A percentile compares a stretch with the other conserved stretches of the same genome.
phyloP scores from a whole-genome alignment of 2,888 invertebrate genomes.

The Cosmorhoe ocellata region DNA sequence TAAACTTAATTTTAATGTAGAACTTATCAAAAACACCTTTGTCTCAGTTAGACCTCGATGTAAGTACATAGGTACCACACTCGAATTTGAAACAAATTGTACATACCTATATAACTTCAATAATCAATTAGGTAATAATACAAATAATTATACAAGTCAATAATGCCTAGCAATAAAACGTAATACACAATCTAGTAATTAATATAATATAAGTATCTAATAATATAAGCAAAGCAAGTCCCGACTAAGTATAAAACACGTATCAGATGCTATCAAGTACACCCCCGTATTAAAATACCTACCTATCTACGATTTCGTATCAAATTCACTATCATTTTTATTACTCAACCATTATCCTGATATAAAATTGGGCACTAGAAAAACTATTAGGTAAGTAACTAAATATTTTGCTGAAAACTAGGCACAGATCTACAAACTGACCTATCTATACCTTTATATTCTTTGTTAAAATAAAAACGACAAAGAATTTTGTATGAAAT shows the following conservation, averaged over 20 bases:
- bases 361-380: constrained; percentile 54
- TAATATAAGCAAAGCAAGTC: constrained; percentile 49
- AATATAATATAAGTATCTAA: too few species aligned
- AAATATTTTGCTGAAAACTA: constrained; percentile 49
- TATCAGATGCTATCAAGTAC: constrained; percentile 63
- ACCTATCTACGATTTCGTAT: constrained; percentile 80
- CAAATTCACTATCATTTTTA: constrained; percentile 64
- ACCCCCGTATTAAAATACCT: constrained; percentile 78
- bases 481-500: constrained; percentile 14
- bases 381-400: constrained; percentile 45
- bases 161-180: constrained; percentile 31
- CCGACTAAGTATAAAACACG: constrained; percentile 29
- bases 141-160: constrained; percentile 15
- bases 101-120: too few species aligned
- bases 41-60: constrained; percentile 39
- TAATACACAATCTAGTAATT: constrained; percentile 38
- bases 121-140: constrained; percentile 9
- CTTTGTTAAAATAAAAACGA: constrained; percentile 23
- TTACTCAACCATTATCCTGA: constrained; percentile 50
- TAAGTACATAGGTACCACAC: constrained; percentile 37
- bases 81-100: constrained; percentile 43
- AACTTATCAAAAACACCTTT: constrained; percentile 12
- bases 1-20: constrained; percentile 1
- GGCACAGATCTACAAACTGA: constrained; percentile 35
- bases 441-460: constrained; percentile 24